These are phyloP conservation scores for Pseudopleuronectes americanus DNA, from an alignment of 2,797 vertebrate genomes.

Conservation along the genomic window DNA sequence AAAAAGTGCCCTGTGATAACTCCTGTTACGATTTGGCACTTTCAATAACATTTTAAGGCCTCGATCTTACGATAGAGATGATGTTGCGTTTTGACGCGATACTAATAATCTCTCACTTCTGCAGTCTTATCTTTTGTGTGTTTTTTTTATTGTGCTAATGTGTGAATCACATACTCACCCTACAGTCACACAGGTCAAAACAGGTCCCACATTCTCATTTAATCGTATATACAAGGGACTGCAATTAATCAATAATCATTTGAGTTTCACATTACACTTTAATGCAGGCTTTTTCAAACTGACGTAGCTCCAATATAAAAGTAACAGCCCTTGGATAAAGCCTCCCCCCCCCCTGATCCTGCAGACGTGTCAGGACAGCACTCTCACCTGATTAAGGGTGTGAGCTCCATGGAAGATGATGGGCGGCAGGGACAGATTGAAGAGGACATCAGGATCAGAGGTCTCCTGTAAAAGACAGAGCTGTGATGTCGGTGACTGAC, in stretches of 20 bases:
- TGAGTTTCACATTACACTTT: too few relatives aligned
- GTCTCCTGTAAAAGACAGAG: conserved; percentile 85
- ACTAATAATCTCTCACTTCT: too few relatives aligned
- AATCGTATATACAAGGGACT: conserved; percentile 83
- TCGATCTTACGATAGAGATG: too few relatives aligned
- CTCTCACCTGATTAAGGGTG: conserved; percentile 89
- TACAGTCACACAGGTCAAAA: conserved; percentile 87
- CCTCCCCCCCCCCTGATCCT: neutral
- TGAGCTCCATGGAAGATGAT: conserved; percentile 90
- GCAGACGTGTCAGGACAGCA: conserved; percentile 29
- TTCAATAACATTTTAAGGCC: too few relatives aligned
- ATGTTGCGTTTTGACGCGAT: too few relatives aligned
- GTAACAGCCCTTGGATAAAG: conserved; percentile 11
- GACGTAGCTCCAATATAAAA: neutral
- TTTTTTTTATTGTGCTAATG: neutral
- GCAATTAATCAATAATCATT: conserved; percentile 7
- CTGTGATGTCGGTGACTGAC: conserved; percentile 60
- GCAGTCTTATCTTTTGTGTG: neutral
- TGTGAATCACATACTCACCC: conserved; percentile 81
- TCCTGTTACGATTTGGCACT: too few relatives aligned
- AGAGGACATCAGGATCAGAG: conserved; percentile 90
- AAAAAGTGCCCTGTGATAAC: too few relatives aligned
- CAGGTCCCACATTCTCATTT: conserved; percentile 87
- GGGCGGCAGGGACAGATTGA: conserved; percentile 89
- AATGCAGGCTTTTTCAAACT: neutral